Evolutionary conservation across 2,888 invertebrate genomes (phyloP).

Genomic region (Sinopyrophorus schimmeli): DNA sequence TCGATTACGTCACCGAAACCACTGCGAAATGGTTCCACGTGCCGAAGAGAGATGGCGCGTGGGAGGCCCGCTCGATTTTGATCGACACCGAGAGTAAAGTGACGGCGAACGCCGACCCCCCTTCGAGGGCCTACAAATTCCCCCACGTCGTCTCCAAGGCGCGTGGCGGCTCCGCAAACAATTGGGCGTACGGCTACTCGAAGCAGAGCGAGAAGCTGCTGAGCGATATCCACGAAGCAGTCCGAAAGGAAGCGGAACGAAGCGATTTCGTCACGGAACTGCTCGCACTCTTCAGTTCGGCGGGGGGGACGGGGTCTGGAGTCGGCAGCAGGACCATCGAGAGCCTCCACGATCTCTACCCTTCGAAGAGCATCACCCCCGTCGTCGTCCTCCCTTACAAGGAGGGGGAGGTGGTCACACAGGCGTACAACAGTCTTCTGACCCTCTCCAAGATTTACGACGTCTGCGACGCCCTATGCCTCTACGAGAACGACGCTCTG

Average conservation of each 20-base stretch:
- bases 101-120: slow-evolving; percentile 45
- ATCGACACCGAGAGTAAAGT: slow-evolving; percentile 60
- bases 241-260: slow-evolving; percentile 55
- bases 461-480: slow-evolving; percentile 51
- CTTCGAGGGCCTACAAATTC: slow-evolving; percentile 47
- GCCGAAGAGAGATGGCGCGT: slow-evolving; percentile 45
- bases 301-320: slow-evolving; percentile 62
- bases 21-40: slow-evolving; percentile 56
- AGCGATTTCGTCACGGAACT: slow-evolving; percentile 54
- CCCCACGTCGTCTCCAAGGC: slow-evolving; percentile 53
- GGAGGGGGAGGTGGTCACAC: slow-evolving; percentile 58
- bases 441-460: slow-evolving; percentile 56
- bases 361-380: slow-evolving; percentile 54
- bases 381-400: slow-evolving; percentile 56
- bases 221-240: slow-evolving; percentile 49
- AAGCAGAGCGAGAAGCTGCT: slow-evolving; percentile 52
- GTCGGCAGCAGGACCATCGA: slow-evolving; percentile 56
- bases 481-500: slow-evolving; percentile 58
- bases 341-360: slow-evolving; percentile 53
- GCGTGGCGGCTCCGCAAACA: slow-evolving; percentile 59
- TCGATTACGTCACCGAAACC: slow-evolving; percentile 48
- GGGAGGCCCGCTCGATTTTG: slow-evolving; percentile 55
- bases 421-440: slow-evolving; percentile 59
- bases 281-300: slow-evolving; percentile 56
- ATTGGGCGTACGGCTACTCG: slow-evolving; percentile 60